Base-by-base conservation (phyloP, 64 coral and sea anemone species). In the Dendrophyllia cribrosa region DNA sequence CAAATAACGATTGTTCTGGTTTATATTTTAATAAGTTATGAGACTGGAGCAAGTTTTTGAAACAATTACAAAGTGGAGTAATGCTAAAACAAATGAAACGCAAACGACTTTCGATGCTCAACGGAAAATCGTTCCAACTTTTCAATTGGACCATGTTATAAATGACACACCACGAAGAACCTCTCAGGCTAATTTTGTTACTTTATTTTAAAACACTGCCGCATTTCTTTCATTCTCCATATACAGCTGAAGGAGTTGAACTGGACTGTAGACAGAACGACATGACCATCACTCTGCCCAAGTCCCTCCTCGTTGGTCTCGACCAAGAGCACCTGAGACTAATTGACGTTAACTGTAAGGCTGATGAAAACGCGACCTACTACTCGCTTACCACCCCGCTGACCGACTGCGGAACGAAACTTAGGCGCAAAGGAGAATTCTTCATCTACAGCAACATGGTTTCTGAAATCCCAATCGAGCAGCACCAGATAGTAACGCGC, bases 381-480 rank as follows among this genome's bases (percentile, higher is more conserved):
- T 97, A 88, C 45, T 91, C 85, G 25, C 64, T 97, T 48, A 59
- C n/a, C 0, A 94, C 92, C 60, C 72, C 26, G 15, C 92, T 90
- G 56, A 91, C 83, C 7, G 61, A 77, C 11, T 97, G 95, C 66
- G 88, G 88, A 20, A 97, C 92, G 3, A 83, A 60, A 14, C 86
- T 89, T 24, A 75, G 92, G 17, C 88, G 94, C n/a, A 82, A 74
- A 22, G 93, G 89, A 50, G 48, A 93, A 43, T 86, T 87, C 45
- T 78, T 79, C 48, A 70, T 97, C 10, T 97, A 97, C 83, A 94
- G 91, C 46, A 97, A 97, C 83, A 97, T 94, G 91, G 95, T 94
- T 17, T 50, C 59, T 14, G 81, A 92, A 24, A 87, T 63, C 11
- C 63, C 77, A 26, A 2, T 75, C 26, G 8, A 53, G 51, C 72